Evolutionary conservation across 1,140 invertebrate genomes (phyloP).

Genomic region (Eurytemora carolleeae): DNA sequence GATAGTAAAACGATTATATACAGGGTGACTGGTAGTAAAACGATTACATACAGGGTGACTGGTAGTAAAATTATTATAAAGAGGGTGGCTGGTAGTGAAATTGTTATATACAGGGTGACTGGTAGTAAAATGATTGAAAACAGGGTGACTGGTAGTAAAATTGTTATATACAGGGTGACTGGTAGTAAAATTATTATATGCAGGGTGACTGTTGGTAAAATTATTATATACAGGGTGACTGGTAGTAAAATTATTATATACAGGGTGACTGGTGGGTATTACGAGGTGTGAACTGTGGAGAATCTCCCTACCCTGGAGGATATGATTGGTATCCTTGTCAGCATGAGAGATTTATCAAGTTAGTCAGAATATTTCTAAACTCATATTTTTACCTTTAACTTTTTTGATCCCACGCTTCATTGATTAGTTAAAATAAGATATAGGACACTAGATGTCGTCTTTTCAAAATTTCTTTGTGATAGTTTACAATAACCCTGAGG

Average conservation of each 20-base stretch:
- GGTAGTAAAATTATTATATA: background rate
- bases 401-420: no score
- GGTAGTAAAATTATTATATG: background rate
- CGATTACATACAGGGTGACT: background rate
- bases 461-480: no score
- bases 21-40: background rate
- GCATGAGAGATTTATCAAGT: background rate
- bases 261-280: background rate
- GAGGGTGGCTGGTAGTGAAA: no score
- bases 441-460: no score
- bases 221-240: background rate
- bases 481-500: no score
- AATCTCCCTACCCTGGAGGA: background rate
- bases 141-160: background rate
- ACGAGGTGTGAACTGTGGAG: background rate
- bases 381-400: no score
- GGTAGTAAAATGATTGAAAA: no score
- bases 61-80: background rate
- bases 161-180: background rate
- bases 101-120: no score
- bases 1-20: background rate
- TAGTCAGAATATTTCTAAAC: no score
- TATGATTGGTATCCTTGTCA: background rate
- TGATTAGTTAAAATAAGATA: no score
- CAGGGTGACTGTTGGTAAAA: background rate